A percentile compares a stretch with the other conserved stretches of the same genome.
phyloP scores from a whole-genome alignment of 1,140 invertebrate genomes.

The Plodia interpunctella region DNA sequence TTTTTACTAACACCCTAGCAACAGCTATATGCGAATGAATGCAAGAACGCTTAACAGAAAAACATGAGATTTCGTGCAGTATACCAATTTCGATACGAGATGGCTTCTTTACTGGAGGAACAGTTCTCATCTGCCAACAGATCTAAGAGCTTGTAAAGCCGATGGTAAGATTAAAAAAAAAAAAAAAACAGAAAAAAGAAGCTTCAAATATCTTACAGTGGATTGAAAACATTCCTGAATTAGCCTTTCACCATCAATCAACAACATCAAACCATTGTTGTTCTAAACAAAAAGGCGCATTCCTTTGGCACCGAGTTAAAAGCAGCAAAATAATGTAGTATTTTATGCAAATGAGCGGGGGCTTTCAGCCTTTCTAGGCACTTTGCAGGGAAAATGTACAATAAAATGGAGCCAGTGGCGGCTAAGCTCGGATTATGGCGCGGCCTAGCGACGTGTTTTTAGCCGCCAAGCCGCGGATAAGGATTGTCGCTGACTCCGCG shows the following conservation, averaged over 20 bases:
- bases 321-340: slow-evolving; percentile 35
- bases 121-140: no score
- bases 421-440: slow-evolving; percentile 17
- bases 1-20: no score
- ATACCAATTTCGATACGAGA: no score
- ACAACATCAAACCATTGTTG: slow-evolving; percentile 26
- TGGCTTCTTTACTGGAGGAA: no score
- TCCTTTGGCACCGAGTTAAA: slow-evolving; percentile 27
- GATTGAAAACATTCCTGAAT: no score
- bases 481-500: not conserved
- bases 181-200: no score
- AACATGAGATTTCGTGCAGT: no score
- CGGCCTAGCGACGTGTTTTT: slow-evolving; percentile 26
- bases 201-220: no score
- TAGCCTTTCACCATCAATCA: slow-evolving; percentile 36
- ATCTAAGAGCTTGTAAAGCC: no score
- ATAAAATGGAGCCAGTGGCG: slow-evolving; percentile 27
- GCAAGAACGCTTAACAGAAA: no score
- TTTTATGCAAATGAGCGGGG: slow-evolving; percentile 43
- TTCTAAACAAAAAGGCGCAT: slow-evolving; percentile 31
- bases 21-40: no score
- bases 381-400: slow-evolving; percentile 38
- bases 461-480: slow-evolving; percentile 13
- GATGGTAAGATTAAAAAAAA: no score
- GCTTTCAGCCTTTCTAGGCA: slow-evolving; percentile 37